Evolutionary conservation across 2,113 vertebrate genomes (phyloP).

Genomic region (Xiphophorus couchianus): DNA sequence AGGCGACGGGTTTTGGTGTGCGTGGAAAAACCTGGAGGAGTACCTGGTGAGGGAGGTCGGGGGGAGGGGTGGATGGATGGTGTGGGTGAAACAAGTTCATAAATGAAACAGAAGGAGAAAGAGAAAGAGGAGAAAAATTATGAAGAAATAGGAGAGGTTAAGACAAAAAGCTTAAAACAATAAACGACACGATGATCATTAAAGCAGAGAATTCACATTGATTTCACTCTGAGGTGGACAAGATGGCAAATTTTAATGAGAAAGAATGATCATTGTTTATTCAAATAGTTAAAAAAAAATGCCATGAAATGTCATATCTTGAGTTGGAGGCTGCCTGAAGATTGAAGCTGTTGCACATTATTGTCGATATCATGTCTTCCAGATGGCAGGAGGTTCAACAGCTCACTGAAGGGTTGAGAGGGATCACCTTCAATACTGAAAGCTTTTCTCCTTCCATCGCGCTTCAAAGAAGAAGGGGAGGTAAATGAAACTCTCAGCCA

Average conservation of each 20-base stretch:
- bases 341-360: too few species aligned
- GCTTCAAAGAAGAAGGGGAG: too few species aligned
- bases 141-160: constrained; percentile 1
- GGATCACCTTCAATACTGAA: too few species aligned
- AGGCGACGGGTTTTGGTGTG: constrained; percentile 47
- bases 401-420: too few species aligned
- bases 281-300: too few species aligned
- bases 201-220: neutral
- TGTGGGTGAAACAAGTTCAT: constrained; percentile 61
- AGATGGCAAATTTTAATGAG: neutral
- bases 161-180: constrained; percentile 28
- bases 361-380: too few species aligned
- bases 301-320: too few species aligned
- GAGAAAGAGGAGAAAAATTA: constrained; percentile 40
- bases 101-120: constrained; percentile 42
- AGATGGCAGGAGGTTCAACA: too few species aligned
- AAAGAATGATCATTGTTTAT: neutral
- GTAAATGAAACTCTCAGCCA: too few species aligned
- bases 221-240: neutral
- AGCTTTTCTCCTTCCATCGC: too few species aligned
- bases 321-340: too few species aligned
- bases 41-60: neutral
- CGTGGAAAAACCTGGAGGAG: constrained; percentile 40
- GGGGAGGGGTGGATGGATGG: constrained; percentile 39
- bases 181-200: constrained; percentile 5